Evolutionary conservation across 2,888 invertebrate species (phyloP).

Genomic region (Nemapogon koenigi): DNA sequence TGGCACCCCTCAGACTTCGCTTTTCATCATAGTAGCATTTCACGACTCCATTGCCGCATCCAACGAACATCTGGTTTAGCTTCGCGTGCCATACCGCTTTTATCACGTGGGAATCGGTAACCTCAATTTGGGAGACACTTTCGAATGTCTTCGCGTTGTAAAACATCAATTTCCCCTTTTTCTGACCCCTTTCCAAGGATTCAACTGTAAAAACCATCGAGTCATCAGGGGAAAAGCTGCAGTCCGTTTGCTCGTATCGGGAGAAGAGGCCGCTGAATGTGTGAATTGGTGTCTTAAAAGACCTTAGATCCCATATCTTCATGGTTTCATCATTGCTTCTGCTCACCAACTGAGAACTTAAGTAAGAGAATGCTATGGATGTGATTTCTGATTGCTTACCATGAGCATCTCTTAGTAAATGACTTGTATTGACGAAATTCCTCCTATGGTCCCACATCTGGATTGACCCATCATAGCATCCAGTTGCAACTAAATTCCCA

Average conservation of each 20-base stretch:
- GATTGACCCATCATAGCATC: slow-evolving; percentile 92
- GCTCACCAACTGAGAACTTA: slow-evolving; percentile 78
- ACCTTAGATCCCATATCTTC: slow-evolving; percentile 93
- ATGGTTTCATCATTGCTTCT: slow-evolving; percentile 91
- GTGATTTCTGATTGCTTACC: slow-evolving; percentile 80
- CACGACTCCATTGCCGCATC: slow-evolving; percentile 88
- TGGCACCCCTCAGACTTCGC: slow-evolving; percentile 88
- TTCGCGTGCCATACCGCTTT: slow-evolving; percentile 96
- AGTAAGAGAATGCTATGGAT: slow-evolving; percentile 87
- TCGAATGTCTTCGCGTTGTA: slow-evolving; percentile 81
- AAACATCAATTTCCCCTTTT: slow-evolving; percentile 76
- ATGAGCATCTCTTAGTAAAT: slow-evolving; percentile 82
- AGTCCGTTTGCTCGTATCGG: slow-evolving; percentile 83
- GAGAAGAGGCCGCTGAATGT: slow-evolving; percentile 76
- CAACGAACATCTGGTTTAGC: slow-evolving; percentile 94
- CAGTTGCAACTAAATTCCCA: slow-evolving; percentile 88
- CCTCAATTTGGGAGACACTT: slow-evolving; percentile 74
- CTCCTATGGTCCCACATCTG: slow-evolving; percentile 98
- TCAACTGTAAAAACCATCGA: slow-evolving; percentile 86
- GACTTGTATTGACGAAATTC: slow-evolving; percentile 86
- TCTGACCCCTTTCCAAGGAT: slow-evolving; percentile 72
- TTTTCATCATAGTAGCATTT: slow-evolving; percentile 92
- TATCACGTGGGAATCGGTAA: slow-evolving; percentile 83
- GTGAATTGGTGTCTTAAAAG: slow-evolving; percentile 79
- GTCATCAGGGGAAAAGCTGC: slow-evolving; percentile 93